Percentiles rank a stretch among this genome's conserved stretches.
phyloP scores from a whole-genome alignment of 2,113 vertebrate species.

The Ictalurus punctatus region DNA sequence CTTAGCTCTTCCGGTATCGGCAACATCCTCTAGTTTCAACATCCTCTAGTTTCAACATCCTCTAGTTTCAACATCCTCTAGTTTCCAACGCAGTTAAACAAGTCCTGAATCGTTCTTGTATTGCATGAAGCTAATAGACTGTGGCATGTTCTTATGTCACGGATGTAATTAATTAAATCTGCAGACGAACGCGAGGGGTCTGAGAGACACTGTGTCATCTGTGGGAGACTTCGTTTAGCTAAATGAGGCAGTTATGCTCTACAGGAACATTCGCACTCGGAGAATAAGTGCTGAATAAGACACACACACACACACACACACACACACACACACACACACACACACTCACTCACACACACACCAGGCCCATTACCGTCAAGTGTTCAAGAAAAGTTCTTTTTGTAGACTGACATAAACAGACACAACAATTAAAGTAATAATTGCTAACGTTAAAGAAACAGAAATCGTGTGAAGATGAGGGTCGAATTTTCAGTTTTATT shows the following conservation, averaged over 20 bases:
- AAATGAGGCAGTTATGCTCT: not conserved
- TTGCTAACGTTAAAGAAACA: not conserved
- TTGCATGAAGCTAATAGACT: not conserved
- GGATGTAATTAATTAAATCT: not conserved
- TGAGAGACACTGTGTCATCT: not conserved
- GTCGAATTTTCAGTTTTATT: not conserved
- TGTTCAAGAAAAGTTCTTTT: not conserved
- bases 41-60: too few species aligned
- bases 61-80: too few species aligned
- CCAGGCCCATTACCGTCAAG: not conserved
- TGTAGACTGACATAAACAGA: constrained; percentile 5
- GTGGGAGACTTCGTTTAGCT: not conserved
- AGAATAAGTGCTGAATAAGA: constrained; percentile 15
- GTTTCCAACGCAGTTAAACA: not conserved
- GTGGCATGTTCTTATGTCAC: not conserved
- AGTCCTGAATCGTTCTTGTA: not conserved
- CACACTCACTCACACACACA: not conserved
- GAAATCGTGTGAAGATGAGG: not conserved
- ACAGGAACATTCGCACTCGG: constrained; percentile 5
- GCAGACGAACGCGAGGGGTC: not conserved
- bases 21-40: too few species aligned
- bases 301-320: constrained; percentile 11
- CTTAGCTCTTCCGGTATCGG: too few species aligned
- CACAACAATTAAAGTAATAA: not conserved
- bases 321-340: constrained; percentile 12